These are phyloP conservation scores for Andrena flavipes DNA, from an alignment of 2,888 invertebrate genomes.

Conservation along the genomic window DNA sequence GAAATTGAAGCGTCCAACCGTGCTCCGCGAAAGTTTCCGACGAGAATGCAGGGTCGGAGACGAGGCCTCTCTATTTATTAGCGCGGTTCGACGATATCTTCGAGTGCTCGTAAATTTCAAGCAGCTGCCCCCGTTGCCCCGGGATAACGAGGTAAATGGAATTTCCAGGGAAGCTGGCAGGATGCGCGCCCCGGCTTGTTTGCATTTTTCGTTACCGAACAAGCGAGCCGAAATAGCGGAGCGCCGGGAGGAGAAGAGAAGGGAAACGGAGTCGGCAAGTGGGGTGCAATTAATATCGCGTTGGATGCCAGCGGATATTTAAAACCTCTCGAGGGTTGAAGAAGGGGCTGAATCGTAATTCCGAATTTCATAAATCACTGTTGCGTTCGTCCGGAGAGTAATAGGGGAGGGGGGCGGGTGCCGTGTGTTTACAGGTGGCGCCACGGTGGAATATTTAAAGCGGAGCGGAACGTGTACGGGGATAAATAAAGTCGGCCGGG, in stretches of 20 bases:
- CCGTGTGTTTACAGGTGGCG: background rate
- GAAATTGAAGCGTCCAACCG: background rate
- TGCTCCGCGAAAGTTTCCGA: background rate
- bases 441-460: background rate
- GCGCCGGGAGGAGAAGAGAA: no score
- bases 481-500: slow-evolving; percentile 4
- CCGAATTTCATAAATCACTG: background rate
- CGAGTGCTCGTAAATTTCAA: slow-evolving; percentile 50
- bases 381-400: background rate
- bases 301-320: background rate
- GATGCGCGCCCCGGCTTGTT: slow-evolving; percentile 14
- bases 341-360: background rate
- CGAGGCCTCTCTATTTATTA: slow-evolving; percentile 41
- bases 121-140: slow-evolving; percentile 42
- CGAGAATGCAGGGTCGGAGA: background rate
- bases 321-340: background rate
- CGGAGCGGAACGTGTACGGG: background rate
- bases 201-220: slow-evolving; percentile 23
- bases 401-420: background rate
- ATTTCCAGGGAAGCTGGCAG: slow-evolving; percentile 13
- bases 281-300: background rate
- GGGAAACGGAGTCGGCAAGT: no score
- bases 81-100: slow-evolving; percentile 47
- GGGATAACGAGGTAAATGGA: slow-evolving; percentile 48
- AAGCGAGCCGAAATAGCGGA: background rate